Conservation (phyloP, 2,888 invertebrate genomes). For the Hyposoter didymator region DNA sequence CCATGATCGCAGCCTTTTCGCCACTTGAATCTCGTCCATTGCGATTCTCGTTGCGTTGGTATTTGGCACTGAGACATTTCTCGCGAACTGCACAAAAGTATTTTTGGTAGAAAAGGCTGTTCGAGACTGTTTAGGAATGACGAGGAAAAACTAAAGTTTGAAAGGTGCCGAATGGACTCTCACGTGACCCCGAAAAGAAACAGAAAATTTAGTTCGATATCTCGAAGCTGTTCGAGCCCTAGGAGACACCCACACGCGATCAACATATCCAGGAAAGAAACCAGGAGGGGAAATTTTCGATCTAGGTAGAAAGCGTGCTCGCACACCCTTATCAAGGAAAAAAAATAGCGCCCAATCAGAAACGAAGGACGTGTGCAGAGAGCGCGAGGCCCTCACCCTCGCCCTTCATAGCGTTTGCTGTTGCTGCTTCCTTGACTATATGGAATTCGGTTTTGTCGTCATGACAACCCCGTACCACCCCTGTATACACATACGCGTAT, state of each 20-base stretch:
- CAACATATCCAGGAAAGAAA: slow-evolving; percentile 26
- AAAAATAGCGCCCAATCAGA: slow-evolving; percentile 80
- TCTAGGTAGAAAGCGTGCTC: slow-evolving; percentile 57
- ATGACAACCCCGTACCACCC: slow-evolving; percentile 79
- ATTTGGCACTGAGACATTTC: neutral
- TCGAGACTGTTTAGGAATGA: slow-evolving; percentile 27
- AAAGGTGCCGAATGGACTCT: slow-evolving; percentile 36
- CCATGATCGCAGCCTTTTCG: neutral
- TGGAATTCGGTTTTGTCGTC: slow-evolving; percentile 81
- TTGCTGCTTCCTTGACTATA: slow-evolving; percentile 73
- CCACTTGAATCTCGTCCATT: neutral
- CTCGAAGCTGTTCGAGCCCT: slow-evolving; percentile 32
- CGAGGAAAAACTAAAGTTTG: neutral
- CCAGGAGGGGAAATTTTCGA: slow-evolving; percentile 51
- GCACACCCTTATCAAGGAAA: slow-evolving; percentile 78
- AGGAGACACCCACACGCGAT: slow-evolving; percentile 59
- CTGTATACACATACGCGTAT: slow-evolving; percentile 45
- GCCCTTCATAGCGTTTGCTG: slow-evolving; percentile 47
- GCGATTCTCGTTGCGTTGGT: neutral
- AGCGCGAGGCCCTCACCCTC: slow-evolving; percentile 54
- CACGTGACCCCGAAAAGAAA: slow-evolving; percentile 56
- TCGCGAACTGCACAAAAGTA: neutral
- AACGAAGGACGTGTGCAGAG: slow-evolving; percentile 77
- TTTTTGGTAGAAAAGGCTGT: neutral
- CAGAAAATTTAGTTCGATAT: slow-evolving; percentile 37